Conservation (phyloP, 2,113 vertebrate genomes). For the rat (Rattus norvegicus) region DNA sequence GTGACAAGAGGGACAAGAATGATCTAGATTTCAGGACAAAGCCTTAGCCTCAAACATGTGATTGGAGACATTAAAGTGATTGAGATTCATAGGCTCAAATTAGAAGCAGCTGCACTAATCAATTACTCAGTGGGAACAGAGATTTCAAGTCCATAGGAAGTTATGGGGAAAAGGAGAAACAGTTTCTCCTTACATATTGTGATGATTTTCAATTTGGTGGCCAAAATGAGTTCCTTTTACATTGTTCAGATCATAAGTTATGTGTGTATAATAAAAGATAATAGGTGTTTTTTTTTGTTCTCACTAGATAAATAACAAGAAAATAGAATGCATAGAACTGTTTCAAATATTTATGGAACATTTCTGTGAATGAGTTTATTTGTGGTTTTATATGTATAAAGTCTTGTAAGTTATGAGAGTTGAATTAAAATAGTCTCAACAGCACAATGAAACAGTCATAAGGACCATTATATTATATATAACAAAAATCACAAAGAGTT, state of each 20-base stretch:
- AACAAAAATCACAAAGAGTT: neutral
- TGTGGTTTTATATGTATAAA: neutral
- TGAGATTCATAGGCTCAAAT: slow-evolving; percentile 45
- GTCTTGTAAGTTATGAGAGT: neutral
- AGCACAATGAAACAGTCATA: neutral
- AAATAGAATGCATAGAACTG: neutral
- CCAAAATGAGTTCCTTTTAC: slow-evolving; percentile 10
- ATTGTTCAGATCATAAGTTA: neutral
- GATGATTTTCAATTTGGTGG: slow-evolving; percentile 35
- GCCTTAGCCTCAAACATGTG: slow-evolving; percentile 14
- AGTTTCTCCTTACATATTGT: slow-evolving; percentile 27
- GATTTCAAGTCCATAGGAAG: slow-evolving; percentile 39
- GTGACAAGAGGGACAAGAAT: neutral
- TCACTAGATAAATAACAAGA: neutral
- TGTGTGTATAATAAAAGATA: neutral
- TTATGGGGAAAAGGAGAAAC: slow-evolving; percentile 34
- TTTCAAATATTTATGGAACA: neutral
- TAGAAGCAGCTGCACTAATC: slow-evolving; percentile 53
- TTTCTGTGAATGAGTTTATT: neutral
- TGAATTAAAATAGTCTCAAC: neutral
- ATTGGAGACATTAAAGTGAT: slow-evolving; percentile 43
- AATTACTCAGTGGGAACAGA: slow-evolving; percentile 44
- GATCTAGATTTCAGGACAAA: neutral
- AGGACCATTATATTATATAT: neutral
- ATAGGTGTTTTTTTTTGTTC: neutral